Base-by-base conservation (phyloP, 1,140 invertebrate species). In the Drosophila arizonae region DNA sequence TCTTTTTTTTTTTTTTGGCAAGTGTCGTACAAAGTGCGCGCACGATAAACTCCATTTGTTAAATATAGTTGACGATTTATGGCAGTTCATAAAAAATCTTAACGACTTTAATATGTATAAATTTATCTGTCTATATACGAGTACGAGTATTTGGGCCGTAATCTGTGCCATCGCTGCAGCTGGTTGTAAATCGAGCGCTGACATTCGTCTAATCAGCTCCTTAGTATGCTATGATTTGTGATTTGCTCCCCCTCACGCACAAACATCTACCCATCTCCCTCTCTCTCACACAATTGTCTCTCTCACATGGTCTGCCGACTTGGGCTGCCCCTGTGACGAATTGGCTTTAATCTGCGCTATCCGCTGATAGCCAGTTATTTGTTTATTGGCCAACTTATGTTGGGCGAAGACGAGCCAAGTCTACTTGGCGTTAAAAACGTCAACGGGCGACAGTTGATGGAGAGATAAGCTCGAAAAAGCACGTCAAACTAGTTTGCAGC, bases 181-280 rank as follows among this genome's bases (percentile, higher is more conserved):
- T 1, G 41, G 56, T n/a, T 21, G 41, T 68, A 72, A 72, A 72
- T 55, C 52, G 50, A 26, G n/a, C 15, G 11, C 17, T 39, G 58
- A 69, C 60, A 51, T 26, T 24, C 46, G 21, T 13, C 15, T 21
- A 39, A 57, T 50, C 54, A 58, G 55, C 69, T 58, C 55, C 54
- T 60, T 60, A 58, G 69, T 66, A 58, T 66, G 70, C 70, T 60
- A 72, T 72, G 50, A 72, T 67, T 72, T 72, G 50, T 17, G 15
- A 58, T 5, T 39, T 13, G 30, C 15, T 10, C 26, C 45, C 33
- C 13, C 6, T 15, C 9, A 10, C 9, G 26, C 6, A 8, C 8
- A 17, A 13, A 46, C 17, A 0, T 15, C 24, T 48, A 17, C 8
- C 46, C 26, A 9, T 50, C 46, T 39, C 30, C 2, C 8, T 39